These are phyloP conservation scores for Narcine bancroftii DNA, from an alignment of 2,113 vertebrate genomes.

Conservation along the genomic window DNA sequence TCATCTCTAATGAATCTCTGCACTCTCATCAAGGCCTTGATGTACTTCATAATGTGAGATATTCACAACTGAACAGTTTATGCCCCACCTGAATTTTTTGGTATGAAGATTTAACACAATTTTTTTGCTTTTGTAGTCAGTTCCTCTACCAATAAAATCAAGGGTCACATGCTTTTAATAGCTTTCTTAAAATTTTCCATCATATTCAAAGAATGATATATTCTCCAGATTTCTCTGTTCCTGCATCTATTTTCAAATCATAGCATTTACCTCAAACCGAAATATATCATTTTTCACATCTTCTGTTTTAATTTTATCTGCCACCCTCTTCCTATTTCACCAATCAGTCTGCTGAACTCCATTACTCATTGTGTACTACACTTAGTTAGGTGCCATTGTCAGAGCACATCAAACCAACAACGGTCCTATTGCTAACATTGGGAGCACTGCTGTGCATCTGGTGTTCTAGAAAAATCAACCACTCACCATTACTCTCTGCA, in stretches of 20 bases:
- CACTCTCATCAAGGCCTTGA: not conserved
- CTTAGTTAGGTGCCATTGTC: too few species aligned
- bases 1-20: too few species aligned
- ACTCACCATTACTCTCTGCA: not conserved
- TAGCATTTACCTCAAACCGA: too few species aligned
- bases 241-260: not conserved
- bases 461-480: not conserved
- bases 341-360: not conserved
- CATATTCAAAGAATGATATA: not conserved
- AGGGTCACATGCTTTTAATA: not conserved
- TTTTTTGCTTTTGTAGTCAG: too few species aligned
- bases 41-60: not conserved
- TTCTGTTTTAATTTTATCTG: not conserved
- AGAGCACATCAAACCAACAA: too few species aligned
- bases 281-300: not conserved
- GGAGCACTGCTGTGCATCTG: too few species aligned
- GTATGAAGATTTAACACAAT: too few species aligned
- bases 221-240: not conserved
- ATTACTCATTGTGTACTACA: not conserved
- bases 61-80: not conserved
- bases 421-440: too few species aligned
- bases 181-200: not conserved
- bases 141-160: not conserved
- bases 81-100: not conserved
- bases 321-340: not conserved